Base-by-base conservation (phyloP, 2,888 invertebrate species). In the Parasteatoda lunata region DNA sequence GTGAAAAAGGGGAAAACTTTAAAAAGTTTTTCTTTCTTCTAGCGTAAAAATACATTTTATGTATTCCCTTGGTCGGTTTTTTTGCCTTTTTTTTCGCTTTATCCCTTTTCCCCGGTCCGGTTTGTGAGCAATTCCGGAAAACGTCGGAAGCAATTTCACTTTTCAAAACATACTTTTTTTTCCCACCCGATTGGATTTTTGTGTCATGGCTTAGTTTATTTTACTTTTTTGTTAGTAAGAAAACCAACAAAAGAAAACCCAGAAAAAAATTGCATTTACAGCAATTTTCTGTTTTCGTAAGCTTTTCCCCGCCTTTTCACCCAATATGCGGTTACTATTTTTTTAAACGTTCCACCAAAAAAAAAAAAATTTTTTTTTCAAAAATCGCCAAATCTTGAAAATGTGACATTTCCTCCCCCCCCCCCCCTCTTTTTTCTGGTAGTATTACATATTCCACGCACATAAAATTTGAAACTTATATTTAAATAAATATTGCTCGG, bases 141-240 rank as follows among this genome's bases (percentile, higher is more conserved):
- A 71, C 64, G 78, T 79, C 78, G 70, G 71, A 79, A 79, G 78
- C 78, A 79, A 79, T 79, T 79, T 79, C 78, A 79, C 78, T 79
- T 79, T 79, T 79, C 78, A 79, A 79, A 79, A 79, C 78, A 71
- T 77, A n/a, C 66, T 77, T 54, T 54, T 13, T 59, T 47, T 15
- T 64, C 47, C 45, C 71, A 59, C 64, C 59, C 71, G 78, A 70
- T 71, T 79, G 78, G 78, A 79, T 79, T 79, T 79, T 70, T 79
- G 71, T 15, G 64, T 66, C 71, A 64, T 48, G 70, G 70, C 51
- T 45, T 49, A 70, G 45, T 79, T 79, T 79, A 47, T 70, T 70
- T 48, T 30, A 54, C 3, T 54, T 54, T 54, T 54, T 13, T 13
- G 54, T 54, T 54, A 13, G 54, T 11, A 13, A 54, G 13, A 54